These are phyloP conservation scores for Nasonovia ribisnigri DNA, from an alignment of 2,888 invertebrate genomes.

Conservation along the genomic window DNA sequence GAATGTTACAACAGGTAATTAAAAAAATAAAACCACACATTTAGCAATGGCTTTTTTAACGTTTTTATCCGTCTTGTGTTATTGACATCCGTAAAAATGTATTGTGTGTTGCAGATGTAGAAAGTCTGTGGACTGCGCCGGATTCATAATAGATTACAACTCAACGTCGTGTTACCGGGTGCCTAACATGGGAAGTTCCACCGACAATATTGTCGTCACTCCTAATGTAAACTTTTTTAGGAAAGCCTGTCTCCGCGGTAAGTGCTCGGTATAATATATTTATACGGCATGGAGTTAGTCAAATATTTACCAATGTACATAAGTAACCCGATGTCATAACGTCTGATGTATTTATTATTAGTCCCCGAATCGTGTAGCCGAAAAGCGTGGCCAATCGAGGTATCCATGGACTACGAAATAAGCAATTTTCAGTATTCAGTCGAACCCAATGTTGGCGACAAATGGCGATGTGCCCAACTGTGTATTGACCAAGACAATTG, in stretches of 20 bases:
- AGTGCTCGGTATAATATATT: constrained; percentile 10
- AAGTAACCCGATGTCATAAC: not conserved
- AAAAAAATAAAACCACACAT: not conserved
- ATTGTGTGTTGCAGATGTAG: constrained; percentile 70
- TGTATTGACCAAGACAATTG: constrained; percentile 71
- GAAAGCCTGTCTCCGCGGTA: constrained; percentile 77
- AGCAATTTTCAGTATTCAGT: constrained; percentile 77
- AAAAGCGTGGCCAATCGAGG: constrained; percentile 83
- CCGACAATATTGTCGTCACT: constrained; percentile 66
- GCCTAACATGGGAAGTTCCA: constrained; percentile 67
- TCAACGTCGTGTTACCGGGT: constrained; percentile 73
- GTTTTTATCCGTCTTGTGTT: not conserved
- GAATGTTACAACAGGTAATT: constrained; percentile 69
- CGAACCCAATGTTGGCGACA: constrained; percentile 75
- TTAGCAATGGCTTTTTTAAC: not conserved
- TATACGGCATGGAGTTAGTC: not conserved
- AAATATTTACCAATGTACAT: not conserved
- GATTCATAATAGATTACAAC: constrained; percentile 73
- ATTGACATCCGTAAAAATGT: not conserved
- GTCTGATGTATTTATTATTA: constrained; percentile 67
- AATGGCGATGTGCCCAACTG: constrained; percentile 77
- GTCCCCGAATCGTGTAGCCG: constrained; percentile 74
- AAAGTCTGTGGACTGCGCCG: constrained; percentile 72
- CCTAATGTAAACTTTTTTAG: constrained; percentile 74
- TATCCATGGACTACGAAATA: constrained; percentile 81